Evolutionary conservation across 1,140 invertebrate species (phyloP).

Genomic region (Phocides pigmalion): DNA sequence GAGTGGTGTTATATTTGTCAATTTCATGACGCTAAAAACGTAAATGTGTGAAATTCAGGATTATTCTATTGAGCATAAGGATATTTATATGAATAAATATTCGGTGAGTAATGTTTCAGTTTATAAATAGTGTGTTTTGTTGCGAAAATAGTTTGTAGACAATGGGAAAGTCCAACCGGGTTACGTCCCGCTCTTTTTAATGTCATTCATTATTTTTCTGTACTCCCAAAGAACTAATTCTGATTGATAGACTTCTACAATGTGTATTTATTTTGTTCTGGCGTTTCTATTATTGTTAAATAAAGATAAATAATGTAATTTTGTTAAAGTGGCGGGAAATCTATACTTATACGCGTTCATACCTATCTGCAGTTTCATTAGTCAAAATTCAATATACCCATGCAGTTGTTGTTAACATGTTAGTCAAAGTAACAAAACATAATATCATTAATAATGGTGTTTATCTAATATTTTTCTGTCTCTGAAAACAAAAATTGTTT

Average conservation of each 20-base stretch:
- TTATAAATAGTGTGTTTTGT: conserved; percentile 42
- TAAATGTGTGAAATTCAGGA: conserved; percentile 84
- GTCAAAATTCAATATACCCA: conserved; percentile 2
- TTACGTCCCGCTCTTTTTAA: conserved; percentile 82
- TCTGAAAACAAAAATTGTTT: conserved; percentile 19
- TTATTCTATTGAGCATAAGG: conserved; percentile 81
- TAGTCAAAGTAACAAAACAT: not conserved
- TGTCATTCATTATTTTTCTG: conserved; percentile 62
- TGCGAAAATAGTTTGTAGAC: conserved; percentile 52
- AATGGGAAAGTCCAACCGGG: conserved; percentile 76
- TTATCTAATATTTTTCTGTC: not conserved
- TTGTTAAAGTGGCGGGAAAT: conserved; percentile 71
- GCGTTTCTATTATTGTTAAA: not conserved
- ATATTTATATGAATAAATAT: conserved; percentile 84
- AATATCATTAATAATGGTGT: not conserved
- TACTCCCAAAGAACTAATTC: conserved; percentile 12
- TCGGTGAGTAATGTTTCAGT: conserved; percentile 72
- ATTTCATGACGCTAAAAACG: conserved; percentile 80
- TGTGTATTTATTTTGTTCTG: conserved; percentile 2
- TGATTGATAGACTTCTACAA: conserved; percentile 4
- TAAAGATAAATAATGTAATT: conserved; percentile 7
- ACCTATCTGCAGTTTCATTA: conserved; percentile 21
- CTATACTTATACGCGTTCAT: conserved; percentile 37
- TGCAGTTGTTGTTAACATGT: conserved; percentile 1
- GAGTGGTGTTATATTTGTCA: conserved; percentile 83